phyloP scores from a whole-genome alignment of 2,113 vertebrate genomes.

The Epinephelus fuscoguttatus region DNA sequence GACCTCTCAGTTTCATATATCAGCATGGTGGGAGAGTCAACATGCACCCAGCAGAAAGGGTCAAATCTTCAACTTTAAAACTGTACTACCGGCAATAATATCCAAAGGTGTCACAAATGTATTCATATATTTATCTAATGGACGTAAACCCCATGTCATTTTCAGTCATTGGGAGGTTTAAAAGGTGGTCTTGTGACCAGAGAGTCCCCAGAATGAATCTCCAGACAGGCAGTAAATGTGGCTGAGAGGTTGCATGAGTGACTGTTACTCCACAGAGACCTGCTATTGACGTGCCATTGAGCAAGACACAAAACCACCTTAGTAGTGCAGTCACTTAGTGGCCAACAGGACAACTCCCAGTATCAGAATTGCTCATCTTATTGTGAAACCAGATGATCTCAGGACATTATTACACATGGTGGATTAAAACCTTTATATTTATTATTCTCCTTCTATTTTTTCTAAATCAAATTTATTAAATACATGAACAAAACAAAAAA shows the following conservation, averaged over 20 bases:
- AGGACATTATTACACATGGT: too few species aligned
- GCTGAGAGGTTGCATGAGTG: neutral
- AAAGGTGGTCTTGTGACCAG: too few species aligned
- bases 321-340: too few species aligned
- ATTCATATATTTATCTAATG: too few species aligned
- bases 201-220: neutral
- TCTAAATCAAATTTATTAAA: too few species aligned
- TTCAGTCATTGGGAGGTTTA: neutral
- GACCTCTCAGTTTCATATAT: neutral
- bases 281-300: neutral
- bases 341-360: neutral
- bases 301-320: neutral
- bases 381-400: too few species aligned
- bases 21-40: neutral
- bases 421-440: too few species aligned
- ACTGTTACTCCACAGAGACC: neutral
- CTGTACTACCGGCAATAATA: neutral
- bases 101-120: neutral
- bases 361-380: neutral
- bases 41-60: neutral
- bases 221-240: neutral
- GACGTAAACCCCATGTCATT: too few species aligned
- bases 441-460: too few species aligned
- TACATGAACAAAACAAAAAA: too few species aligned
- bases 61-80: neutral